Base-by-base conservation (phyloP, 37 sponge, comb jelly and placozoan genomes). In the Eunapius fragilis region DNA sequence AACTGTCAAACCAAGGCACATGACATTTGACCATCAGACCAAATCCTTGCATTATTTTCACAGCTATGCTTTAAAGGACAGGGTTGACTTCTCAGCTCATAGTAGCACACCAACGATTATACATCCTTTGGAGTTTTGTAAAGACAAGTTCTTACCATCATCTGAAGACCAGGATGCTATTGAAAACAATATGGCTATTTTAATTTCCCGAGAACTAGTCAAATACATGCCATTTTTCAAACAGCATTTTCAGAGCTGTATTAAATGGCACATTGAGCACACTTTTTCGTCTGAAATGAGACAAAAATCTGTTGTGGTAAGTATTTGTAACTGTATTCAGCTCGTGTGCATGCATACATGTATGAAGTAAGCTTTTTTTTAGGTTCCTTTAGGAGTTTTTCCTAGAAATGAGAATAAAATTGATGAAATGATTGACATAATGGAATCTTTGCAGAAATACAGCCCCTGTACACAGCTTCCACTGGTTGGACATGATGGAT, bases 401-500 rank as follows among this genome's bases (percentile, higher is more conserved):
- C 68, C 27, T 17, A 87, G 84, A n/a, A 49, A 28, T 82, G 80
- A 87, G 68, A 76, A 69, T 13, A 89, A 89, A 69, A 23, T 26
- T 36, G 89, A 82, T 34, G 89, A 89, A 24, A 89, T 89, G 89
- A n/a, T 89, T 19, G 37, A 34, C 71, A 89, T 89, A 37, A 27
- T 89, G 47, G 79, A 76, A 22, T 37, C 77, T 36, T 31, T 82
- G 10, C 78, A 76, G 41, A n/a, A 67, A 25, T 88, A 88, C 67
- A 83, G 75, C 7, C 89, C 82, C 36, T 25, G 22, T 37, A 37
- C 26, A n/a, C 26, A 37, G 37, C 28, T 69, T 24, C 19, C 48
- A 67, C 5, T 24, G 27, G 35, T n/a, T 68, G 30, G 23, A 67
- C 25, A 27, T 25, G n/a, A 68, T 26, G 33, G 25, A 17, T 68